These are phyloP conservation scores for Gymnodraco acuticeps DNA, from an alignment of 2,797 vertebrate species.

Conservation along the genomic window DNA sequence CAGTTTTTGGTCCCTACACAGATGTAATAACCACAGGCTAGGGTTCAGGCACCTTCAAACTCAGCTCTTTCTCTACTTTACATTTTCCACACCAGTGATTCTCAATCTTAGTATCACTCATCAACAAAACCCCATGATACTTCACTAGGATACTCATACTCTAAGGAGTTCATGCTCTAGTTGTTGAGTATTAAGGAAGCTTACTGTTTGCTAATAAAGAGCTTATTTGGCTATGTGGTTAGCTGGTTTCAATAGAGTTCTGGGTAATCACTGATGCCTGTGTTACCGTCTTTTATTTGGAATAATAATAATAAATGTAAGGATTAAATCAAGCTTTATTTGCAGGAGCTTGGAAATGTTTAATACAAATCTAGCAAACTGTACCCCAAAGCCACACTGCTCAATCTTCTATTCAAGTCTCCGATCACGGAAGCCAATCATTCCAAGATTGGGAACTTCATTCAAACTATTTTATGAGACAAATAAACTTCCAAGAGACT, in stretches of 20 bases:
- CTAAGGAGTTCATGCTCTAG: constrained; percentile 42
- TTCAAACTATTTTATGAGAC: background rate
- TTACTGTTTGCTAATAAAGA: constrained; percentile 52
- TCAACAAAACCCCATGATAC: constrained; percentile 14
- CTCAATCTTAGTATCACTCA: constrained; percentile 5
- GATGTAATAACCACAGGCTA: background rate
- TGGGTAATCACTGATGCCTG: constrained; percentile 44
- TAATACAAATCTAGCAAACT: constrained; percentile 14
- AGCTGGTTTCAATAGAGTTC: constrained; percentile 29
- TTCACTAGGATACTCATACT: constrained; percentile 8
- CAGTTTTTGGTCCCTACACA: background rate
- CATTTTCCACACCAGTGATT: background rate
- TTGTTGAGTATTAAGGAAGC: constrained; percentile 51
- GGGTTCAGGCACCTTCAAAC: background rate
- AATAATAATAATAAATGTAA: constrained; percentile 46
- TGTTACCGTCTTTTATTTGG: constrained; percentile 36
- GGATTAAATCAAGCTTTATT: constrained; percentile 33
- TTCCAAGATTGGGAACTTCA: constrained; percentile 13
- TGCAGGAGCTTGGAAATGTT: constrained; percentile 18
- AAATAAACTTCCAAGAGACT: constrained; percentile 14
- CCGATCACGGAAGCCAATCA: background rate
- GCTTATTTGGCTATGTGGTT: constrained; percentile 51
- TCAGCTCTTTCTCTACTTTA: background rate
- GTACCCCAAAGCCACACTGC: constrained; percentile 7
- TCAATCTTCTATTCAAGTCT: constrained; percentile 26